These are phyloP conservation scores for Gymnopithys bicolor DNA, from an alignment of 2,797 vertebrate genomes.

Conservation along the genomic window DNA sequence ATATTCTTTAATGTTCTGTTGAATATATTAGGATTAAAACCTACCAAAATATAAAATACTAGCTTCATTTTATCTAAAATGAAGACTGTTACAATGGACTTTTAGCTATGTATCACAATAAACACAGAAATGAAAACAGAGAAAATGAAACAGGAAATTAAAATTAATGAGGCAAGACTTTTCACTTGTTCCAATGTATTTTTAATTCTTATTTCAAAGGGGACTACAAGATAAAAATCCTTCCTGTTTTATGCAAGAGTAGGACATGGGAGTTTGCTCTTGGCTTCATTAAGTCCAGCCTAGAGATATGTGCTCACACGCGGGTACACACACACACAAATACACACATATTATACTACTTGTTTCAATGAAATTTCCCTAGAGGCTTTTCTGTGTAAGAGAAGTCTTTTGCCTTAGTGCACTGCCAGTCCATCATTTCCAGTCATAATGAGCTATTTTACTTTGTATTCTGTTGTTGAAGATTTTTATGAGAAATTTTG, in stretches of 20 bases:
- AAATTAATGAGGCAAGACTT: background rate
- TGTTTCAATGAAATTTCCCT: background rate
- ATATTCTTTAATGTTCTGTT: background rate
- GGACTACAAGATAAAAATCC: background rate
- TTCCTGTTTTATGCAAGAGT: background rate
- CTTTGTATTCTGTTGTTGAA: constrained; percentile 1
- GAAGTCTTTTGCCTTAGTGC: background rate
- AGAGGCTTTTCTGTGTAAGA: background rate
- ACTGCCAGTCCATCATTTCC: background rate
- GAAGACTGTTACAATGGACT: background rate
- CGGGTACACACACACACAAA: background rate
- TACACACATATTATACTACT: background rate
- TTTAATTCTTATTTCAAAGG: constrained; percentile 25
- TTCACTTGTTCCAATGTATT: background rate
- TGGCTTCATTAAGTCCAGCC: background rate
- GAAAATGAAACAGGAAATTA: background rate
- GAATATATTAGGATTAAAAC: background rate
- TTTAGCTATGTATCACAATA: background rate
- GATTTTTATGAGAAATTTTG: constrained; percentile 32
- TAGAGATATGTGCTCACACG: background rate
- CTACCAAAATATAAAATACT: background rate
- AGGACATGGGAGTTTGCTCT: background rate
- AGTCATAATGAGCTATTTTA: constrained; percentile 34
- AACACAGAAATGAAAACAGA: background rate
- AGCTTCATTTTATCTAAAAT: background rate